Conservation (phyloP, 2,888 invertebrate species). For the Mimachlamys varia region DNA sequence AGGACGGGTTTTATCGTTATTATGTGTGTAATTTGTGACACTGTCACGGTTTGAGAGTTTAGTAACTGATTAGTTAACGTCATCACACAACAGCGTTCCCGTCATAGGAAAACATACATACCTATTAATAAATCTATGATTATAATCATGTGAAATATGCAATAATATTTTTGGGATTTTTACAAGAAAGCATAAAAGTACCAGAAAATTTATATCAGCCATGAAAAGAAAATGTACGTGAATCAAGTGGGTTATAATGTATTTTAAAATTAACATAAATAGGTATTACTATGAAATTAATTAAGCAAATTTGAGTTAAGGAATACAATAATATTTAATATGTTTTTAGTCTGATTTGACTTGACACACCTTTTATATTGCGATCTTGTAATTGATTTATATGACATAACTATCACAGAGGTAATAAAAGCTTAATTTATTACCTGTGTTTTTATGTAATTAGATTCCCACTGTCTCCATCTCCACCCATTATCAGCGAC, state of each 20-base stretch:
- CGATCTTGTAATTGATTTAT: background rate
- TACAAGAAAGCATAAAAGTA: background rate
- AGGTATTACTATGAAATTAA: background rate
- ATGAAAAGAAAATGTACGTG: background rate
- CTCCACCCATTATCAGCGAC: background rate
- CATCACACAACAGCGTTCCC: background rate
- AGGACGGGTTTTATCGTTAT: background rate
- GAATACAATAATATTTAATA: background rate
- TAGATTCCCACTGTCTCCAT: background rate
- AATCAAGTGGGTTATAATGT: background rate
- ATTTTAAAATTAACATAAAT: background rate
- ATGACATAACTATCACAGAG: background rate
- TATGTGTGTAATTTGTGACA: conserved; percentile 3
- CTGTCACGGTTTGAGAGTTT: conserved; percentile 23
- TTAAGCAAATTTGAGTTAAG: background rate
- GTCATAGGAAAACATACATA: background rate
- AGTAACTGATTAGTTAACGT: background rate
- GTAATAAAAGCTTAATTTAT: background rate
- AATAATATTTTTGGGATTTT: background rate
- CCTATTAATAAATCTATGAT: background rate
- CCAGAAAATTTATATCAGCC: background rate
- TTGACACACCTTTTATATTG: background rate
- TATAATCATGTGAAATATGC: background rate
- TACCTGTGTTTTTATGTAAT: background rate
- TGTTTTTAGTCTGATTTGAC: background rate